Evolutionary conservation across 2,113 vertebrate genomes (phyloP).

Genomic region (Lamprologus callipterus): DNA sequence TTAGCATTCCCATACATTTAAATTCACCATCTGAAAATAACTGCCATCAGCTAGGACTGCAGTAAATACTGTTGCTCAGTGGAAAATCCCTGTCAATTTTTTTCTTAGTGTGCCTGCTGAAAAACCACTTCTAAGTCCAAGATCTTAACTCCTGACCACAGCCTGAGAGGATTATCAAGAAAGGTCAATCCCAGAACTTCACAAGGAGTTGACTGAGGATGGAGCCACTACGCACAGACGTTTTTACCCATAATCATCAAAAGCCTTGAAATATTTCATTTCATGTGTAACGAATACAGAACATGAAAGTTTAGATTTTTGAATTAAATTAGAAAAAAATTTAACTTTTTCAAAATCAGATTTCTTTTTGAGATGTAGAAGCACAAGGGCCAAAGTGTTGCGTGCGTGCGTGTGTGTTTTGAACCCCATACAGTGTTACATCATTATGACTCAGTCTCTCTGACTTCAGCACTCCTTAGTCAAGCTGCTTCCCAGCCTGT

Average conservation of each 20-base stretch:
- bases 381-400: neutral
- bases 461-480: slow-evolving; percentile 6
- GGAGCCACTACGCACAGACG: neutral
- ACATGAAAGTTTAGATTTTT: neutral
- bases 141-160: neutral
- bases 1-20: neutral
- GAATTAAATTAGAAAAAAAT: neutral
- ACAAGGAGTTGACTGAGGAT: neutral
- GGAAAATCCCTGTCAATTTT: neutral
- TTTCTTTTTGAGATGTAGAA: neutral
- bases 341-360: neutral
- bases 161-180: neutral
- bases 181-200: neutral
- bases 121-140: neutral
- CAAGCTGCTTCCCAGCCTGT: neutral
- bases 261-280: neutral
- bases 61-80: neutral
- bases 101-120: neutral
- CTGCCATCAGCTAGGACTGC: neutral
- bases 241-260: neutral
- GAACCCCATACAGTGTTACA: neutral
- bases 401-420: neutral
- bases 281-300: neutral
- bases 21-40: neutral
- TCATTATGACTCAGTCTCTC: neutral